Conservation (phyloP, 2,888 invertebrate species). For the Dolichopus griseipennis region DNA sequence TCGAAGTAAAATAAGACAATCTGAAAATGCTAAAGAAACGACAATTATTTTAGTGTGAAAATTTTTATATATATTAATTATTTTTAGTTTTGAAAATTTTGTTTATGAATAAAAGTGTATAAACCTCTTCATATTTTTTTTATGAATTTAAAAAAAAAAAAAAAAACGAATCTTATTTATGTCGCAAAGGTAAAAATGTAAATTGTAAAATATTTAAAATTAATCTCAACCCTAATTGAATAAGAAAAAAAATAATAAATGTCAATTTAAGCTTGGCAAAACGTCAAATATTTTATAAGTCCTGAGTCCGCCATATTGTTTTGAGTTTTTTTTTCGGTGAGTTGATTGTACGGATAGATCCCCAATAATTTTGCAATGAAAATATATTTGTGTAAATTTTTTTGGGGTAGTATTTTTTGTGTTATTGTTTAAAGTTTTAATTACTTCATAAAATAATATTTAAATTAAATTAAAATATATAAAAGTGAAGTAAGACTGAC, state of each 20-base stretch:
- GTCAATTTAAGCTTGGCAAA: too few species aligned
- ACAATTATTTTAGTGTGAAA: neutral
- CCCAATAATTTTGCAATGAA: neutral
- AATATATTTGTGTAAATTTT: neutral
- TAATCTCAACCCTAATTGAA: neutral
- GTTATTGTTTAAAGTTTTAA: too few species aligned
- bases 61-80: neutral
- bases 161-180: too few species aligned
- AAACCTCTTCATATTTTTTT: too few species aligned
- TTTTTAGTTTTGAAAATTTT: too few species aligned
- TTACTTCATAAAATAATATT: too few species aligned
- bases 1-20: constrained; percentile 4
- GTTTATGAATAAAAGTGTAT: too few species aligned
- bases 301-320: constrained; percentile 1
- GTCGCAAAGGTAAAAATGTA: too few species aligned
- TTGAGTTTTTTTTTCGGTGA: constrained; percentile 2
- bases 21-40: neutral
- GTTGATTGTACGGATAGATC: neutral
- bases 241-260: neutral
- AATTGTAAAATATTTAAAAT: too few species aligned
- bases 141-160: too few species aligned
- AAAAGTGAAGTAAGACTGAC: neutral
- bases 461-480: neutral
- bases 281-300: neutral
- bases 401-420: neutral